Percentiles rank a stretch among this genome's conserved stretches.
These are phyloP conservation scores for Chionoecetes opilio DNA, from an alignment of 1,140 invertebrate species.

Conservation along the genomic window DNA sequence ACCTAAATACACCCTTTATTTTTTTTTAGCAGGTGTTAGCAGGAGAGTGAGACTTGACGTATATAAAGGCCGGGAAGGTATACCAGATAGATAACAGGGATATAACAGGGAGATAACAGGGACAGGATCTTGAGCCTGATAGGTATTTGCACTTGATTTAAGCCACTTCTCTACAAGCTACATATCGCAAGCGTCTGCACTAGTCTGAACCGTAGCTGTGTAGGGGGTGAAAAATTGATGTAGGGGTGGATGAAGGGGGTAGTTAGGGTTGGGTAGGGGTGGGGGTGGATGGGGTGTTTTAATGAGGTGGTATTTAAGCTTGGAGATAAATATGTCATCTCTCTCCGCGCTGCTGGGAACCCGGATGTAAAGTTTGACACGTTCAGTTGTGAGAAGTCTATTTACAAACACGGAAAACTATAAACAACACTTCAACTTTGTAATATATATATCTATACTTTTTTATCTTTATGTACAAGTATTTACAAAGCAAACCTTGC, in stretches of 20 bases:
- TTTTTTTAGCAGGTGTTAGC: no score
- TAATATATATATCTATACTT: conserved; percentile 74
- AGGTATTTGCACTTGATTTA: background rate
- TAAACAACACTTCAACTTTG: conserved; percentile 75
- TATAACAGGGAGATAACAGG: no score
- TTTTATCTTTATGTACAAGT: conserved; percentile 72
- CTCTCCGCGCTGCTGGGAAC: background rate
- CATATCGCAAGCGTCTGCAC: background rate
- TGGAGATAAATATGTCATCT: background rate
- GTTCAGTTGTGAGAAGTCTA: conserved; percentile 17
- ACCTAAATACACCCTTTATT: no score
- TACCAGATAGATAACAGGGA: no score
- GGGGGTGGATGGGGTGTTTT: no score
- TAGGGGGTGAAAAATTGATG: background rate
- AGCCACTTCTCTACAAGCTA: background rate
- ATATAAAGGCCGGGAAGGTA: no score
- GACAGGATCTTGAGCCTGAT: no score
- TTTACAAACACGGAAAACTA: conserved; percentile 76
- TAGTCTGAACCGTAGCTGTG: background rate
- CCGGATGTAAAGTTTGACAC: background rate
- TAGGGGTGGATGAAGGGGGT: background rate
- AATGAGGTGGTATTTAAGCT: no score
- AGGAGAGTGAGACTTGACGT: no score
- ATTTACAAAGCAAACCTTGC: conserved; percentile 73
- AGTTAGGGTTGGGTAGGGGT: no score